Evolutionary conservation across 2,113 vertebrate species (phyloP), one percentile per base, ranked within the genome.

Genomic region (Marmota monax): DNA sequence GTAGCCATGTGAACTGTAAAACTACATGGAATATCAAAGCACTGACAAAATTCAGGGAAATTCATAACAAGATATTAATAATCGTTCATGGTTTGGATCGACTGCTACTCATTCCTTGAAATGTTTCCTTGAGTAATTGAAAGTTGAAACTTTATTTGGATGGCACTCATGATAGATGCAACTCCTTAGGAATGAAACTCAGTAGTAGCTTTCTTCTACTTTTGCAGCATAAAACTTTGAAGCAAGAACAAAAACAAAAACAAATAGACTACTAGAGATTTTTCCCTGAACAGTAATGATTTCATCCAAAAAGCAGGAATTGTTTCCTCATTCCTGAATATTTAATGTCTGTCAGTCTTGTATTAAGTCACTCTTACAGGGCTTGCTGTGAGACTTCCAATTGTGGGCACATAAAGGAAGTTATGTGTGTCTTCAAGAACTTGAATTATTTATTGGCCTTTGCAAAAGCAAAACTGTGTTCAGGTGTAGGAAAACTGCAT

Each of bases 401-500:
- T 45, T 93, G 48, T 58, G 67, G 13, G 3, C 23, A 56, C 74
- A 91, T 93, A 88, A 93, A 88, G 79, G 5, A 90, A 88, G 37
- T 61, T 76, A 69, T 22, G 58, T 10, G 63, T 69, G 37, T n/a
- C 12, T 72, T 94, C 13, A 88, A 74, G 29, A 77, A 9, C 14
- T 42, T 90, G 27, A 80, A 56, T 72, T 84, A 48, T 82, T 56
- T 72, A 48, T 78, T 90, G 87, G 56, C 45, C 27, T 87, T 80
- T 86, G n/a, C 2, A 63, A 17, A 86, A 78, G 53, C 53, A 53
- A 58, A 93, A 11, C 42, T 32, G 20, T 84, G 42, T 63, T 67
- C 5, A 3, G 17, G 27, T 20, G 22, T 45, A 65, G 48, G 29
- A 70, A 97, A 86, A 74, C 39, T 39, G 8, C 61, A n/a, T 69